phyloP scores from a whole-genome alignment of 1,140 invertebrate genomes.

The Drosophila nigrodunni region DNA sequence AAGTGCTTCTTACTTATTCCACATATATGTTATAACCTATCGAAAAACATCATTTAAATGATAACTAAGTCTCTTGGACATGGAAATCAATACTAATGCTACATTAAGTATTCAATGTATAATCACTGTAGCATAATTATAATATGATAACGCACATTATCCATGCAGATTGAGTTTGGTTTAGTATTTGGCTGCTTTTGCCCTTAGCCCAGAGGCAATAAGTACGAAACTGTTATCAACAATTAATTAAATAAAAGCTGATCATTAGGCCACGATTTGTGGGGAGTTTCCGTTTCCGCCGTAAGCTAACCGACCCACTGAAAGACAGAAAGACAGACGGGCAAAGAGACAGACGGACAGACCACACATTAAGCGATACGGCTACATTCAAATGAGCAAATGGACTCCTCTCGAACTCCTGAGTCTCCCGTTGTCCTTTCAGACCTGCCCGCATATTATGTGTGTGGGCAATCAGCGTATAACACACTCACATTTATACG shows the following conservation, averaged over 20 bases:
- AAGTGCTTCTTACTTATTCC: too few species aligned
- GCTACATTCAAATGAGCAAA: conserved; percentile 44
- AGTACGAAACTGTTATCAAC: conserved; percentile 73
- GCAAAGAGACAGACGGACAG: neutral
- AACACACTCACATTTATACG: neutral
- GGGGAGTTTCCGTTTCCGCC: conserved; percentile 72
- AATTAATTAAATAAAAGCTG: conserved; percentile 79
- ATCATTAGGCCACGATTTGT: conserved; percentile 82
- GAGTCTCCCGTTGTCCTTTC: neutral
- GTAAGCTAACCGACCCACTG: conserved; percentile 19
- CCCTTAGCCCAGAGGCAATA: conserved; percentile 27
- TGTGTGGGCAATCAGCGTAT: conserved; percentile 38
- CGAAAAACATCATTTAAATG: too few species aligned
- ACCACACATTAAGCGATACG: conserved; percentile 59
- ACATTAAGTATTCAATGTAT: neutral
- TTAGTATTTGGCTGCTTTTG: neutral
- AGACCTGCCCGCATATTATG: conserved; percentile 10
- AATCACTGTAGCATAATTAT: conserved; percentile 23
- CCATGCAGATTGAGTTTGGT: conserved; percentile 28
- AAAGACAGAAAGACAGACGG: neutral
- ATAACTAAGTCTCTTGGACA: too few species aligned
- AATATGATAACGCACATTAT: conserved; percentile 31
- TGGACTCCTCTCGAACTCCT: conserved; percentile 18
- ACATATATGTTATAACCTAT: too few species aligned
- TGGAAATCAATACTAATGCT: neutral